Evolutionary conservation across 2,797 vertebrate genomes (phyloP), one percentile per base, ranked within the genome.

Genomic region (Mus spretus): DNA sequence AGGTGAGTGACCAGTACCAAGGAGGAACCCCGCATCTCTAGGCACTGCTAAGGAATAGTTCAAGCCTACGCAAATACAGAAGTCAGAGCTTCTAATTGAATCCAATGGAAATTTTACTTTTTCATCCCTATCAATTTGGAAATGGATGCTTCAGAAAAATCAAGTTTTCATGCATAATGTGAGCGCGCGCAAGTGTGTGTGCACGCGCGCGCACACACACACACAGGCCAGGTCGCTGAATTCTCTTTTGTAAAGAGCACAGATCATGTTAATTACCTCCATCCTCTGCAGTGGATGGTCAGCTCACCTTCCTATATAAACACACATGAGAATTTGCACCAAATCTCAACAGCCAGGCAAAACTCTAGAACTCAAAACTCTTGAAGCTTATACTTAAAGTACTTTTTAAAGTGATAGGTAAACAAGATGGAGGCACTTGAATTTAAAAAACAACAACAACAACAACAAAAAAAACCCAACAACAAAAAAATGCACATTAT

Each of bases 371-470:
- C 82, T 53, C 65, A 97, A 12, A 94, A 88, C 75, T 53, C 65
- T 94, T 92, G 91, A 87, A 82, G 59, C 88, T 95, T 92, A 96
- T 89, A 96, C 91, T 97, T 94, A 86, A 91, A 92, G 90, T 95
- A 88, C 50, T 84, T 91, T 55, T 89, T 80, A 4, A 83, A 90
- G 90, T 74, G 79, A 82, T 91, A 95, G 89, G 88, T 95, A 55
- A 94, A 28, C 78, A 97, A 97, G 93, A 93, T 91, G 92, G 86
- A 28, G 85, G 95, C 96, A 97, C 90, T 97, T 96, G 92, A 97
- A 95, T 83, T 93, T 85, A 97, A 59, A 75, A 3, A 78, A 72
- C 90, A 77, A 83, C 75, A 65, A 70, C 77, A 75, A 82, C 78
- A 75, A 67, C 75, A 79, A n/a, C n/a, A n/a, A n/a, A 37, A 37